Evolutionary conservation across 2,113 vertebrate genomes (phyloP).

Genomic region (Apistogramma diplotaenia): DNA sequence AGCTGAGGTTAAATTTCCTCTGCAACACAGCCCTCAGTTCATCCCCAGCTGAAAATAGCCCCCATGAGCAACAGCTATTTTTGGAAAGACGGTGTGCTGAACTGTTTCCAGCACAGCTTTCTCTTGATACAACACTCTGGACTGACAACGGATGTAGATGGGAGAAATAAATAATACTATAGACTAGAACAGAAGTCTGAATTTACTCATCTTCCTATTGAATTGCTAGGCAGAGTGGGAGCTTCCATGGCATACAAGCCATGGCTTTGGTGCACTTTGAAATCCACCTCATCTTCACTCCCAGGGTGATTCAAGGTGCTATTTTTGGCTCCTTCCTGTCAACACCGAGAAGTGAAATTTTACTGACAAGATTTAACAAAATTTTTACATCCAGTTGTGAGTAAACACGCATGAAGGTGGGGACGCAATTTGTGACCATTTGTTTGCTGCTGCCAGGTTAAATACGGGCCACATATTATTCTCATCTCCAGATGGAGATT

Average conservation of each 20-base stretch:
- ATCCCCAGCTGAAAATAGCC: neutral
- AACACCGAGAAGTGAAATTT: slow-evolving; percentile 39
- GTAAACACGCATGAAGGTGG: slow-evolving; percentile 7
- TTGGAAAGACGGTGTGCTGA: neutral
- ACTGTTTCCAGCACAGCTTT: neutral
- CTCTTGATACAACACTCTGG: neutral
- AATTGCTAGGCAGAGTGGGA: neutral
- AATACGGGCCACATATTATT: slow-evolving; percentile 20
- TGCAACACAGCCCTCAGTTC: neutral
- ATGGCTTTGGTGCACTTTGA: neutral
- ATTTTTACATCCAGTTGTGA: slow-evolving; percentile 55
- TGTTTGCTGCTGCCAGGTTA: slow-evolving; percentile 59
- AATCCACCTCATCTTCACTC: neutral
- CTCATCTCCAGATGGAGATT: slow-evolving; percentile 51
- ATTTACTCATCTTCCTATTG: neutral
- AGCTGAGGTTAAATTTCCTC: neutral
- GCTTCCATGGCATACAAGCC: neutral
- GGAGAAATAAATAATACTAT: neutral
- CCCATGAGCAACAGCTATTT: neutral
- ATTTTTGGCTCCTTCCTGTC: slow-evolving; percentile 16
- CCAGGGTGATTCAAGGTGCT: neutral
- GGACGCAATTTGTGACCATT: slow-evolving; percentile 44
- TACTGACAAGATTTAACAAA: slow-evolving; percentile 33
- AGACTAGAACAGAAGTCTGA: neutral
- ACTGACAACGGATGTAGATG: neutral